phyloP scores from a whole-genome alignment of 2,797 vertebrate species.

The Malacoctenus gilli region DNA sequence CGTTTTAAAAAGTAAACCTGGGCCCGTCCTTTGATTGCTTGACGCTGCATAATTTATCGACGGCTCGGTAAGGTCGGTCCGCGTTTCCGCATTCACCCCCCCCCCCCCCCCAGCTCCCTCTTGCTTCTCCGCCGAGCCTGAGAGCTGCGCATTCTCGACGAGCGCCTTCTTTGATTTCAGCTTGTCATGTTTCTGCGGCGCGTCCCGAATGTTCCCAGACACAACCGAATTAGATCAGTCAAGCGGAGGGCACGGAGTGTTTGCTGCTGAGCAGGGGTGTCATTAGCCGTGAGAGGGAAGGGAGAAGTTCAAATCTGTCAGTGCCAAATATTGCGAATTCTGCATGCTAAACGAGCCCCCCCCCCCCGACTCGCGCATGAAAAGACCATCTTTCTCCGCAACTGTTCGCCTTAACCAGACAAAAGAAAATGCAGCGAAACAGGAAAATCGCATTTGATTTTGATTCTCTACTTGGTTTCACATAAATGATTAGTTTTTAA shows the following conservation, averaged over 20 bases:
- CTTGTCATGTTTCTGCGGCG: slow-evolving; percentile 74
- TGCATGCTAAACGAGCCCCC: slow-evolving; percentile 47
- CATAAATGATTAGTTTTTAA: slow-evolving; percentile 37
- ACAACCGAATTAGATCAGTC: slow-evolving; percentile 79
- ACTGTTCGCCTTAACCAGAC: slow-evolving; percentile 41
- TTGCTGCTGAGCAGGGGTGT: slow-evolving; percentile 62
- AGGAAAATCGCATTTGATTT: slow-evolving; percentile 21
- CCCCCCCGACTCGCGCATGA: slow-evolving; percentile 25
- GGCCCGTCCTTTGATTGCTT: slow-evolving; percentile 42
- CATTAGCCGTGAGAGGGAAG: slow-evolving; percentile 37
- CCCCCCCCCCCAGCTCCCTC: too few relatives aligned
- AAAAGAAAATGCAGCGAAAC: background rate
- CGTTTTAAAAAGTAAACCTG: slow-evolving; percentile 46
- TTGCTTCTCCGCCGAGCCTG: slow-evolving; percentile 39
- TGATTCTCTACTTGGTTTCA: slow-evolving; percentile 36
- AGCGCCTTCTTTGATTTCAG: slow-evolving; percentile 69
- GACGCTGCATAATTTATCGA: slow-evolving; percentile 60
- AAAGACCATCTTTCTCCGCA: slow-evolving; percentile 15
- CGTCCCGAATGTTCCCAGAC: slow-evolving; percentile 70
- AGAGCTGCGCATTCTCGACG: slow-evolving; percentile 53
- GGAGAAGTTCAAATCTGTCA: slow-evolving; percentile 54
- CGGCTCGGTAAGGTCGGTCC: slow-evolving; percentile 43
- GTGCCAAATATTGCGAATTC: slow-evolving; percentile 52
- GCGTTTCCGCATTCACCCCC: slow-evolving; percentile 44
- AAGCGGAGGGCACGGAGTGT: slow-evolving; percentile 65